Base-by-base conservation (phyloP, 1,140 invertebrate species). In the Zophobas atratus region DNA sequence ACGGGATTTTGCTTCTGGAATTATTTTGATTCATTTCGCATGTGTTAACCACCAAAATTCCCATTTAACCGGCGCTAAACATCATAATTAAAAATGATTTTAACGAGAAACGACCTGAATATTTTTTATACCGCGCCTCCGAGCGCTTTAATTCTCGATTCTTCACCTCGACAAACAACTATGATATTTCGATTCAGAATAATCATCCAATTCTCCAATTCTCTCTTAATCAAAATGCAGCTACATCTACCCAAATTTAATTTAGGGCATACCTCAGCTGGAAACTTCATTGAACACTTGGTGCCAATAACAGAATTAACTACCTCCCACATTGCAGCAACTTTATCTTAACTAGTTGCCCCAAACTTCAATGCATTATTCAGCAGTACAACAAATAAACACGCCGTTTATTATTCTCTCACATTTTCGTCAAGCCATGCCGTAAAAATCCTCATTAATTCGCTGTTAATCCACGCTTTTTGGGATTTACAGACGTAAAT, bases 391-490 rank as follows among this genome's bases (percentile, higher is more conserved):
- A 51, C 6, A 33, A 6, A 67, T 43, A 67, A 67, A 32, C n/a
- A 67, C 60, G 20, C 33, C 43, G 36, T 67, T 67, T 20, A 43
- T 67, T 67, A 48, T 32, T 67, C 39, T 6, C 38, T 8, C 33
- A 43, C n/a, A 41, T 67, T 20, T 20, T 36, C 60, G 39, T 5
- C 32, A 38, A 67, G 33, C n/a, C 43, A 39, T 67, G 60, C 39
- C 20, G 43, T 67, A 67, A 67, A 67, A 67, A 67, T 67, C 60
- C n/a, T 67, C 39, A 32, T 67, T 67, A 67, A 67, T 67, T 41
- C 60, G 2, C 49, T 8, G n/a, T 20, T 67, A 46, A 67, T 20
- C 39, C 39, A 2, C 6, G 35, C 43, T 43, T 20, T 51, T 20
- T 4, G 49, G 49, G 20, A 51, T 51, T 51, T 51, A 51, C 49